Conservation (phyloP, 2,888 invertebrate genomes). For the Erebia ligea region DNA sequence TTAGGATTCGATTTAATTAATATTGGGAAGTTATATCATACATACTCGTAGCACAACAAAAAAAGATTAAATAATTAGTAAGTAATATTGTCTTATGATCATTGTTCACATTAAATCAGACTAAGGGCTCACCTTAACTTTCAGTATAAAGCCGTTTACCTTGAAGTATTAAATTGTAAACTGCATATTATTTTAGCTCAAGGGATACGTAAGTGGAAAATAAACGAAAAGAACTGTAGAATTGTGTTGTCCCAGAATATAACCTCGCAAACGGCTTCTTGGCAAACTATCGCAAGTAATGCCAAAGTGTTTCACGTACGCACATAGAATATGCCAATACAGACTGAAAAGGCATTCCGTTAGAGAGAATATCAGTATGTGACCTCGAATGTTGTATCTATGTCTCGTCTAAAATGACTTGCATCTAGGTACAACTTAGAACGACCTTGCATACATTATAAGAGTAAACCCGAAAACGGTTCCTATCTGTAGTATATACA, state of each 20-base stretch:
- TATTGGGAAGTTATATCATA: background rate
- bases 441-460: conserved; percentile 27
- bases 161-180: conserved; percentile 12
- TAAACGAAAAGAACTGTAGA: background rate
- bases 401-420: conserved; percentile 58
- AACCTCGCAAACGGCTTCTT: conserved; percentile 44
- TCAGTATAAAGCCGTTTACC: conserved; percentile 6
- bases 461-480: conserved; percentile 12
- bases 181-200: background rate
- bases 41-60: background rate
- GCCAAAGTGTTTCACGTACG: conserved; percentile 62
- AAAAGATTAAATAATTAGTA: background rate
- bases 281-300: conserved; percentile 58
- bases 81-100: background rate
- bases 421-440: conserved; percentile 46
- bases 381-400: conserved; percentile 55
- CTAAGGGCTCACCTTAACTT: conserved; percentile 14
- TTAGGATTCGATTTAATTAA: background rate
- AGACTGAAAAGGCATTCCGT: conserved; percentile 67
- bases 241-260: conserved; percentile 42
- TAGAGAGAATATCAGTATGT: conserved; percentile 60
- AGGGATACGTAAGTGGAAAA: background rate
- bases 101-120: background rate
- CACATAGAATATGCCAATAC: conserved; percentile 61
- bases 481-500: background rate